Evolutionary conservation across 2,797 vertebrate genomes (phyloP), one percentile per base, ranked within the genome.

Genomic region (Tangara arthus): DNA sequence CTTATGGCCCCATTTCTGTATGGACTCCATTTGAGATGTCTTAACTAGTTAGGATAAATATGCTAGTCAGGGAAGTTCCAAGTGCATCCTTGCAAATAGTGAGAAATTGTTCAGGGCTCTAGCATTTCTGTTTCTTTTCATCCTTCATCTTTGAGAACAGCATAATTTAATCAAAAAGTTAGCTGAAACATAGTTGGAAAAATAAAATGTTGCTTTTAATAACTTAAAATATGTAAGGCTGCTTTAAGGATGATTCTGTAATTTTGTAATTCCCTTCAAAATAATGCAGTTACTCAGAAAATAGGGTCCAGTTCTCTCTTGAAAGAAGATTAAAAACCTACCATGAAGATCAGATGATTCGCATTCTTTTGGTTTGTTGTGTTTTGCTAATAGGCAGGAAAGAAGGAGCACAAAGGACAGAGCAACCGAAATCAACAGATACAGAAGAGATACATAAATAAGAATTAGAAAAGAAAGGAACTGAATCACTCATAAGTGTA

Each of bases 401-500:
- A 89, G 26, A 64, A 80, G 34, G 68, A 82, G 10, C 42, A 77
- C 32, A 44, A 70, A 84, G 42, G 50, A 77, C 42, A 85, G 60
- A 87, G 87, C 5, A 89, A 64, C 50, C 35, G 32, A 90, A 90
- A 91, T 76, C 46, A 91, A 77, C 53, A 78, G 34, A 86, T 73
- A 64, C 14, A 73, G 64, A 76, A 89, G 60, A 89, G 64, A 86
- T 44, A 83, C 14, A 79, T 66, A 89, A 73, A 39, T 39, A 39
- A 72, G 70, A 87, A 70, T 52, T 65, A 44, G 60, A 80, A 91
- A 50, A 89, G 34, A 95, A 93, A 85, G 37, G 15, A 91, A 91
- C 12, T n/a, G 66, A 69, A 93, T 82, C 50, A 78, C 65, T 84
- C 46, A 19, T 61, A 87, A 81, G 24, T 27, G 49, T 85, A 91